Base-by-base conservation (phyloP, 2,113 vertebrate genomes). In the Hippocampus comes region DNA sequence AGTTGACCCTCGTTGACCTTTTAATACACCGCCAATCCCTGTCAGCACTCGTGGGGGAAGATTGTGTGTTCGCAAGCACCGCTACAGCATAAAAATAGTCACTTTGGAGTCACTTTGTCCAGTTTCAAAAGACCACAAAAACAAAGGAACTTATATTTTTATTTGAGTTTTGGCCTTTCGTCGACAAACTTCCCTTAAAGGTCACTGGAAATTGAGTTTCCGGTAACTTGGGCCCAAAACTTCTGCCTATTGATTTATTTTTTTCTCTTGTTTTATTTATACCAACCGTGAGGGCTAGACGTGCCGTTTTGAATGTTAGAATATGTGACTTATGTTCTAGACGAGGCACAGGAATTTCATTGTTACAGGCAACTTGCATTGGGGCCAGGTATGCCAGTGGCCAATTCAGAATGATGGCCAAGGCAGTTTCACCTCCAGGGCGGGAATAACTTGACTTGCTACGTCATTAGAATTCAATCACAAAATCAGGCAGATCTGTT, bases 1-100 rank as follows among this genome's bases (percentile, higher is more conserved):
- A 18, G 56, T 49, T 70, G 70, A 74, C 81, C 55, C 66, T 46
- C 59, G 51, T 23, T 71, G 70, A 81, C 59, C 61, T 77, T 71
- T 69, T 59, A 68, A 68, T 63, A 43, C 65, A 12, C 21, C 59
- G 59, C 2, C 49, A 68, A 67, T 70, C 38, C 25, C 48, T 78
- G 48, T 71, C 71, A 72, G 49, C 38, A 6, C 46, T 64, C 11
- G 9, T 27, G 34, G 71, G 53, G 51, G 74, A 34, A 42, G 49
- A 73, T 72, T 18, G 46, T 25, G 15, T 66, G 59, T 67, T 72
- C 68, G 42, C 38, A 67, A 43, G 55, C 67, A 41, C 46, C 55
- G 53, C 51, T 59, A 23, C 23, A 27, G 66, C 41, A 23, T 9
- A 30, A 48, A 67, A 49, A 63, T 41, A 41, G 61, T n/a, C 34